Conservation (phyloP, 2,113 vertebrate species). For the Spea bombifrons region DNA sequence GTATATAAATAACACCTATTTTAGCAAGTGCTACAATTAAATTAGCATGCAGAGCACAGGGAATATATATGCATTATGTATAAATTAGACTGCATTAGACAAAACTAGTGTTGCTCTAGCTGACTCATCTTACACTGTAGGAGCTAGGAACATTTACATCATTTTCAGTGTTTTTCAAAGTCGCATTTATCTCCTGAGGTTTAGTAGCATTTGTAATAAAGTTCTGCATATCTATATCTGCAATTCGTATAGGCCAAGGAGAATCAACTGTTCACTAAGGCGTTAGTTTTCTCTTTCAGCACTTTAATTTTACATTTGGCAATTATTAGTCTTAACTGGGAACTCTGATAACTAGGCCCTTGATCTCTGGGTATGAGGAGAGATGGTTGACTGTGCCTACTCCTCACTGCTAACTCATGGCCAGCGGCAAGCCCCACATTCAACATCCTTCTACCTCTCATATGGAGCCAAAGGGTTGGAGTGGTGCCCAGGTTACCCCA, state of each 20-base stretch:
- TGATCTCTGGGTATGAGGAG: too few relatives aligned
- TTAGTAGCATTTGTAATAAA: background rate
- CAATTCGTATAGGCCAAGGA: background rate
- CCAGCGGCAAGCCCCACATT: too few relatives aligned
- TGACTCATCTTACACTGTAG: slow-evolving; percentile 11
- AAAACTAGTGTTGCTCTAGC: background rate
- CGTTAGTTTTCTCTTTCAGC: background rate
- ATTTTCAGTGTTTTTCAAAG: slow-evolving; percentile 1
- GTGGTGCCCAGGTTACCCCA: too few relatives aligned
- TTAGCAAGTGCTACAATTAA: slow-evolving; percentile 19
- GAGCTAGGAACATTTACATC: slow-evolving; percentile 31
- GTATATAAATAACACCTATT: slow-evolving; percentile 36
- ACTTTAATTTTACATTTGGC: too few relatives aligned
- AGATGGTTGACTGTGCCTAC: too few relatives aligned
- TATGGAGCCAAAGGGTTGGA: too few relatives aligned
- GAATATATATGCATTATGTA: slow-evolving; percentile 39
- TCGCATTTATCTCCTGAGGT: slow-evolving; percentile 24
- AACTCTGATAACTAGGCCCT: too few relatives aligned
- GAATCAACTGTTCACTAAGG: background rate
- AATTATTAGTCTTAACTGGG: too few relatives aligned
- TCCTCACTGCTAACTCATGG: too few relatives aligned
- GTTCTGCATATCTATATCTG: background rate
- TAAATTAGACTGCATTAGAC: slow-evolving; percentile 34
- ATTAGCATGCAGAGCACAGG: slow-evolving; percentile 25
- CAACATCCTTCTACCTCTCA: too few relatives aligned